Percentiles rank a stretch among this genome's conserved stretches.
phyloP scores from a whole-genome alignment of 1,140 invertebrate genomes.

The Solen grandis region DNA sequence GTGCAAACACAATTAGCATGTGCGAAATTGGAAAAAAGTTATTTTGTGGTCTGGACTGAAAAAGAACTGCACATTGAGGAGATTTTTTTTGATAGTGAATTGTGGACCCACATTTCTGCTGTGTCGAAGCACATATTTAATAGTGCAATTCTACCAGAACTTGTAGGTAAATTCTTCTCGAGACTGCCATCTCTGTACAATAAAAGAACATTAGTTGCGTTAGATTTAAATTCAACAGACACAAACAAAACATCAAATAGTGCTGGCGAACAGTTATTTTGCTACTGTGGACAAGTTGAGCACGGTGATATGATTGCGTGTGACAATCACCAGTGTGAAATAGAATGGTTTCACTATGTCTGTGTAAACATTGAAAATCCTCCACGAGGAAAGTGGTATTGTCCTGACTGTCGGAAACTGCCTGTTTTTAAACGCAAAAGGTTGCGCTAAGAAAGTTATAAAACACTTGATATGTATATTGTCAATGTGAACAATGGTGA shows the following conservation, averaged over 20 bases:
- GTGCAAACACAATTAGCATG: constrained; percentile 38
- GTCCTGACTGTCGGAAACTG: constrained; percentile 27
- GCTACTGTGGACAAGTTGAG: neutral
- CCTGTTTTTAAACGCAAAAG: neutral
- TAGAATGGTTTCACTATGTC: constrained; percentile 24
- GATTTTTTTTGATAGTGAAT: neutral
- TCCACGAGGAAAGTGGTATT: constrained; percentile 26
- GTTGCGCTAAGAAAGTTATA: neutral
- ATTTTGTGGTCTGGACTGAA: constrained; percentile 50
- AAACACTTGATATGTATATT: too few species aligned
- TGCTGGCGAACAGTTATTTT: neutral
- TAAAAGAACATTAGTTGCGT: too few species aligned
- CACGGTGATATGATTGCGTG: constrained; percentile 11
- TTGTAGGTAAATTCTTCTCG: constrained; percentile 19
- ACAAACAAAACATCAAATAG: too few species aligned
- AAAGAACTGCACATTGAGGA: constrained; percentile 27
- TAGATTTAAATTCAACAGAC: too few species aligned
- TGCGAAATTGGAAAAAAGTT: neutral
- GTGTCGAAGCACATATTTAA: neutral
- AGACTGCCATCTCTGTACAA: neutral
- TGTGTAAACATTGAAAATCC: constrained; percentile 21
- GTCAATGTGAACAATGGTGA: too few species aligned
- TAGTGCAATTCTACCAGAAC: neutral
- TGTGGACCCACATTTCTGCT: neutral
- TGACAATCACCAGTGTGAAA: constrained; percentile 6